phyloP scores from a whole-genome alignment of 2,113 vertebrate genomes.

The Perca fluviatilis region DNA sequence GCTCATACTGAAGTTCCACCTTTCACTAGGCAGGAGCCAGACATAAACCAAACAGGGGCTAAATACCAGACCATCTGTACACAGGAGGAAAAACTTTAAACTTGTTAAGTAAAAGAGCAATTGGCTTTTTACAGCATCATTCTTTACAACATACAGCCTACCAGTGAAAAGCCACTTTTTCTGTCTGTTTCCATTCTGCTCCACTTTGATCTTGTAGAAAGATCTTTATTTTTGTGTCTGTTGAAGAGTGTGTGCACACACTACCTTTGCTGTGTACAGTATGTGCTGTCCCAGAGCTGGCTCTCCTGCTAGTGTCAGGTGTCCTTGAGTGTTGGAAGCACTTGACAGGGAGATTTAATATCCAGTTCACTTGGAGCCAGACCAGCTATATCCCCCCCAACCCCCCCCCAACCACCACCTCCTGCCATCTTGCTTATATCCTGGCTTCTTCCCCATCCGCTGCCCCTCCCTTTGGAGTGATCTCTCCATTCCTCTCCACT shows the following conservation, averaged over 20 bases:
- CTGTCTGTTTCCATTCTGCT: not conserved
- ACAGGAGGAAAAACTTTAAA: constrained; percentile 41
- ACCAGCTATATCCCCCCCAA: constrained; percentile 88
- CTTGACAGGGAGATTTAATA: constrained; percentile 95
- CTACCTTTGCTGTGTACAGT: constrained; percentile 41
- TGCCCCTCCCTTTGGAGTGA: constrained; percentile 84
- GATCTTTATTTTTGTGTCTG: constrained; percentile 11
- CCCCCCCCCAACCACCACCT: constrained; percentile 19
- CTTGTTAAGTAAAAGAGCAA: constrained; percentile 53
- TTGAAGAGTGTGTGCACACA: constrained; percentile 5
- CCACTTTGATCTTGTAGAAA: constrained; percentile 30
- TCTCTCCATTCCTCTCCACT: constrained; percentile 81
- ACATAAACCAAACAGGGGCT: constrained; percentile 57
- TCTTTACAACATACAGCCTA: constrained; percentile 16
- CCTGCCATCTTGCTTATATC: constrained; percentile 63
- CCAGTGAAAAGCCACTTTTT: constrained; percentile 1
- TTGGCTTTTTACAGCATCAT: constrained; percentile 26
- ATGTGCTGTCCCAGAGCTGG: constrained; percentile 60
- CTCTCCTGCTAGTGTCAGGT: constrained; percentile 79
- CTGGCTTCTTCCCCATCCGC: constrained; percentile 68
- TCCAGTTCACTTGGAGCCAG: constrained; percentile 89
- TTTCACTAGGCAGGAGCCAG: constrained; percentile 57
- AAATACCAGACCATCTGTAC: constrained; percentile 53
- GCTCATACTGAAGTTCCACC: constrained; percentile 86
- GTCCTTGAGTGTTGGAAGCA: constrained; percentile 90